Base-by-base conservation (phyloP, 2,113 vertebrate genomes). In the Neomonachus schauinslandi region DNA sequence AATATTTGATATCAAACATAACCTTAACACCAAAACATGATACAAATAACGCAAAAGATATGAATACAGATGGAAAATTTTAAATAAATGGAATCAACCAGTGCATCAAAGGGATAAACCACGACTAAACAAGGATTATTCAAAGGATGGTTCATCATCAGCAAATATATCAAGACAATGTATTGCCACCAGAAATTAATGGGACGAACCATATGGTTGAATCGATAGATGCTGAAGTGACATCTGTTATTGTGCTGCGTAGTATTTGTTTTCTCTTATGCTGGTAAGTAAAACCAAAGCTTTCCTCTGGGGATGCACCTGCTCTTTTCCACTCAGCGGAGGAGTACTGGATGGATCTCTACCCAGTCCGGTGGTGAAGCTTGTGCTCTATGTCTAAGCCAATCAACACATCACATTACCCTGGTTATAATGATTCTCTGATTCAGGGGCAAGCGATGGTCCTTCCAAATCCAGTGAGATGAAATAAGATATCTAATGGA, bases 121-220 rank as follows among this genome's bases (percentile, higher is more conserved):
- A 82, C 55, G 81, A 97, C 80, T 96, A 96, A 92, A 88, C 71
- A 94, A 95, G 69, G 65, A 92, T 96, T 69, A 49, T 63, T 94
- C 80, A 93, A 96, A 95, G 81, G 74, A 86, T 84, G 31, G 61
- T 33, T 96, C 46, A 79, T 92, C 55, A 94, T 51, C 83, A 95
- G 81, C 46, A 88, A 96, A 97, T 94, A 65, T 16, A 97, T 91
- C 63, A 90, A 97, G 85, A 69, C 94, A 76, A 94, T 72, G 69
- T 67, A 95, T 95, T 81, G 71, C 59, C 92, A 96, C 69, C 80
- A 92, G 94, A 92, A 96, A 97, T 92, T 95, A 96, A 97, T 93
- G 74, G 88, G 57, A n/a, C 89, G 80, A 97, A 80, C 92, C 97
- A 97, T 92, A 97, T 93, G 94, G 79, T 36, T 65, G 90, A 92